Evolutionary conservation across 2,113 vertebrate genomes (phyloP).

Genomic region (Leucosticte australis): DNA sequence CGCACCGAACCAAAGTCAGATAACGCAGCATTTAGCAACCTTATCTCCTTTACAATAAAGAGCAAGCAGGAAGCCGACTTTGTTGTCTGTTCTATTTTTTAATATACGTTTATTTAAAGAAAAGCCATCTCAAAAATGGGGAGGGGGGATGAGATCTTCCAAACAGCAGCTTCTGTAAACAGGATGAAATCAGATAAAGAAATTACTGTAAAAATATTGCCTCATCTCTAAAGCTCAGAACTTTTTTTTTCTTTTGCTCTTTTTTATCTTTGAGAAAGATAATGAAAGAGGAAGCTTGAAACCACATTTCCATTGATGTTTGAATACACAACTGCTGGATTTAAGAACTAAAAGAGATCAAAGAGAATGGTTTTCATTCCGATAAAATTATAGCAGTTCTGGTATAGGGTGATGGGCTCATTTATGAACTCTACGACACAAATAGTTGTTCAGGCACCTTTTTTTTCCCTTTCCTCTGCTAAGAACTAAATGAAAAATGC

Average conservation of each 20-base stretch:
- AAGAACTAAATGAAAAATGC: conserved; percentile 77
- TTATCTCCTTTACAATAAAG: not conserved
- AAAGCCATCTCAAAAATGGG: conserved; percentile 30
- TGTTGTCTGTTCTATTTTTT: conserved; percentile 23
- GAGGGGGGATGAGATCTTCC: not conserved
- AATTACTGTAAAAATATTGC: conserved; percentile 81
- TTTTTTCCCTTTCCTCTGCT: conserved; percentile 45
- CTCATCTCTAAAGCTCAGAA: conserved; percentile 76
- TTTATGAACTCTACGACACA: conserved; percentile 83
- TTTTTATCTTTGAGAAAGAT: conserved; percentile 91
- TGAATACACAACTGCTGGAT: conserved; percentile 89
- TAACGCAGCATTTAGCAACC: conserved; percentile 22
- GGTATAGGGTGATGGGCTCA: conserved; percentile 78
- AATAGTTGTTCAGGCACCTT: conserved; percentile 80
- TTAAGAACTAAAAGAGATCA: conserved; percentile 91
- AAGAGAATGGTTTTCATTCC: conserved; percentile 84
- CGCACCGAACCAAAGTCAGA: conserved; percentile 33
- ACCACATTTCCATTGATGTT: conserved; percentile 90
- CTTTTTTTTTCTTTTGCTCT: conserved; percentile 68
- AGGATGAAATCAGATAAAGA: conserved; percentile 81
- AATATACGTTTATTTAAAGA: conserved; percentile 57
- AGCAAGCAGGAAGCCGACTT: conserved; percentile 9
- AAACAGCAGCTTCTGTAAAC: conserved; percentile 76
- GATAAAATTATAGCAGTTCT: conserved; percentile 82
- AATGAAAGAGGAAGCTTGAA: conserved; percentile 91